Conservation (phyloP, 2,888 invertebrate species). For the Harmothoe impar region DNA sequence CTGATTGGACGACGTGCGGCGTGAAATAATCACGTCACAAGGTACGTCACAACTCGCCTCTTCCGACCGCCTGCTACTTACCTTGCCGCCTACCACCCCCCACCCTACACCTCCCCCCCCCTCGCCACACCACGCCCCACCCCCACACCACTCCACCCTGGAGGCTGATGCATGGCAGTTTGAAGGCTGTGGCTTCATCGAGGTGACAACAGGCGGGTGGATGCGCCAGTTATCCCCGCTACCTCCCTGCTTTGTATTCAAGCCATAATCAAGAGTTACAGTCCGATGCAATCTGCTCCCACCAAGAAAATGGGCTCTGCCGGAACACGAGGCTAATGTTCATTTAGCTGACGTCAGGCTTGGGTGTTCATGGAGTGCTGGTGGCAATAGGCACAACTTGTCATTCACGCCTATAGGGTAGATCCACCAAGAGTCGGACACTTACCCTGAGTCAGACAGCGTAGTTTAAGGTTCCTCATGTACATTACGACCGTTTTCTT, state of each 20-base stretch:
- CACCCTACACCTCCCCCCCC: too few relatives aligned
- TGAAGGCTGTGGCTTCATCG: constrained; percentile 11
- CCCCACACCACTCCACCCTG: not conserved
- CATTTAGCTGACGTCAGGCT: constrained; percentile 28
- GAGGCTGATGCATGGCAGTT: constrained; percentile 20
- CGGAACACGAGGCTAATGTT: not conserved
- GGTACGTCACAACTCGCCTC: not conserved
- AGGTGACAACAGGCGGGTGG: not conserved
- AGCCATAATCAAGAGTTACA: constrained; percentile 28
- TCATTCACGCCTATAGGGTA: too few relatives aligned
- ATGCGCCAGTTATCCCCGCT: not conserved
- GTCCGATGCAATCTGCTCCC: constrained; percentile 15
- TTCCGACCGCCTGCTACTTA: not conserved
- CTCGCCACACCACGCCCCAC: too few relatives aligned
- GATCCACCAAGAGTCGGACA: too few relatives aligned
- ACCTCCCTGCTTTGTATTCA: constrained; percentile 34
- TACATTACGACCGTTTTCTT: too few relatives aligned
- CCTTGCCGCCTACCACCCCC: not conserved
- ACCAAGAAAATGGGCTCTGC: constrained; percentile 24
- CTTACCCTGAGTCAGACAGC: too few relatives aligned
- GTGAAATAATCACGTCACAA: not conserved
- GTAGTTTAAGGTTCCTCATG: too few relatives aligned
- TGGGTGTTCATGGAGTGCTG: not conserved
- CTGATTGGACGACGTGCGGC: not conserved
- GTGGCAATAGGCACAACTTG: not conserved